phyloP scores from a whole-genome alignment of 2,113 vertebrate genomes.

The Melanerpes aurifrons region DNA sequence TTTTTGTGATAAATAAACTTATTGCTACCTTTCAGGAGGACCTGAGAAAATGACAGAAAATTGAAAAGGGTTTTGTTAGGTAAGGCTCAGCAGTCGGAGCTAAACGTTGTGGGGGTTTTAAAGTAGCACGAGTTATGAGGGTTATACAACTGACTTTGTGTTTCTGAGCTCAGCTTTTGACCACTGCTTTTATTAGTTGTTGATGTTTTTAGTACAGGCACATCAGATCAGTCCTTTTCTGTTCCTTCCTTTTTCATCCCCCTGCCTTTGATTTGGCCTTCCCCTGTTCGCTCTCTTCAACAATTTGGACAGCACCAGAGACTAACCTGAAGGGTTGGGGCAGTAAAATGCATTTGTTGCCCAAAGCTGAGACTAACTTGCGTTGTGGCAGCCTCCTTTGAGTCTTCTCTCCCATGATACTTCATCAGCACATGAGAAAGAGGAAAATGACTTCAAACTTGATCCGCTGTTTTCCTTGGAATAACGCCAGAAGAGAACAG shows the following conservation, averaged over 20 bases:
- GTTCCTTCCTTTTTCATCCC: neutral
- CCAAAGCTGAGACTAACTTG: neutral
- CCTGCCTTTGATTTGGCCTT: neutral
- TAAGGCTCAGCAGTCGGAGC: constrained; percentile 15
- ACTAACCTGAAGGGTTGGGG: neutral
- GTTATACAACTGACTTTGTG: neutral
- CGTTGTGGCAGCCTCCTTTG: neutral
- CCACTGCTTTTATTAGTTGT: neutral
- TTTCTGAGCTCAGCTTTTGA: neutral
- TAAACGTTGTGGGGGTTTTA: neutral
- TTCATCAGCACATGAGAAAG: neutral
- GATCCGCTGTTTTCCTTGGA: constrained; percentile 17
- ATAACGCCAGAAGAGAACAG: neutral
- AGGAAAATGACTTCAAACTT: constrained; percentile 4
- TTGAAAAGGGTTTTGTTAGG: constrained; percentile 38
- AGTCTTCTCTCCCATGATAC: neutral
- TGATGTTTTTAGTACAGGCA: neutral
- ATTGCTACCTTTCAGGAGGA: constrained; percentile 30
- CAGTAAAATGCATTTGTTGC: neutral
- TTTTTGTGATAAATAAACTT: constrained; percentile 51
- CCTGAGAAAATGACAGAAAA: constrained; percentile 20
- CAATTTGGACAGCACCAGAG: neutral
- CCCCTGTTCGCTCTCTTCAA: neutral
- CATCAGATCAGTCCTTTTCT: neutral
- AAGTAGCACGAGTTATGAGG: neutral